Percentiles rank a stretch among this genome's conserved stretches.
These are phyloP conservation scores for Meloidogyne floridensis DNA, from an alignment of 1,140 invertebrate species.

Conservation along the genomic window DNA sequence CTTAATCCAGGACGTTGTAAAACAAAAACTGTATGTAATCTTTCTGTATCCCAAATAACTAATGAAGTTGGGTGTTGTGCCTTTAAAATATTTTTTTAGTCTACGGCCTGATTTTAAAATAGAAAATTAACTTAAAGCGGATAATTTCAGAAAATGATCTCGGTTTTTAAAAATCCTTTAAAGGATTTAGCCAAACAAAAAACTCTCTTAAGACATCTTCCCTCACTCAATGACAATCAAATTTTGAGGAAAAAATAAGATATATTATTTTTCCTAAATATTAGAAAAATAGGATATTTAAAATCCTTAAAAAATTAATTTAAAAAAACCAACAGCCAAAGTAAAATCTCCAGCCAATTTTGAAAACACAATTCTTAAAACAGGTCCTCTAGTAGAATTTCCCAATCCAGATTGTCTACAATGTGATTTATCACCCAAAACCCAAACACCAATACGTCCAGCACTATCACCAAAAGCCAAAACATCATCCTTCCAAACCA, in stretches of 20 bases:
- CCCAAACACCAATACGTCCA: slow-evolving; percentile 59
- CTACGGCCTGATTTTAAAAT: too few species aligned
- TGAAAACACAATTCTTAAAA: slow-evolving; percentile 50
- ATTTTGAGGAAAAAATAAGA: too few species aligned
- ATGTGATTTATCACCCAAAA: slow-evolving; percentile 49
- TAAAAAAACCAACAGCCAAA: slow-evolving; percentile 42
- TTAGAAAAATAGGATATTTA: too few species aligned
- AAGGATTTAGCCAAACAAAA: too few species aligned
- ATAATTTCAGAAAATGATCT: too few species aligned
- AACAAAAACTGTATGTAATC: slow-evolving; percentile 48
- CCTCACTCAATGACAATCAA: too few species aligned
- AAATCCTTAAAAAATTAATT: too few species aligned
- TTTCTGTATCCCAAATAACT: slow-evolving; percentile 59
- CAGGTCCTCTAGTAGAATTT: slow-evolving; percentile 41
- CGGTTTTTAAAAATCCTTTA: too few species aligned
- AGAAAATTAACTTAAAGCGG: too few species aligned
- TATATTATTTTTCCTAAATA: too few species aligned
- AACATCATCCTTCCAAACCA: slow-evolving; percentile 65
- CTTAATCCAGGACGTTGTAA: slow-evolving; percentile 39
- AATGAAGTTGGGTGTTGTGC: slow-evolving; percentile 52
- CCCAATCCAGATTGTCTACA: slow-evolving; percentile 48
- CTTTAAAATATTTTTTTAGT: background rate
- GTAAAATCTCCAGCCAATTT: slow-evolving; percentile 58
- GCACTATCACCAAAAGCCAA: slow-evolving; percentile 62
- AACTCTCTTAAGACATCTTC: too few species aligned